phyloP scores from a whole-genome alignment of 1,140 invertebrate genomes.

The Leptinotarsa defecta region DNA sequence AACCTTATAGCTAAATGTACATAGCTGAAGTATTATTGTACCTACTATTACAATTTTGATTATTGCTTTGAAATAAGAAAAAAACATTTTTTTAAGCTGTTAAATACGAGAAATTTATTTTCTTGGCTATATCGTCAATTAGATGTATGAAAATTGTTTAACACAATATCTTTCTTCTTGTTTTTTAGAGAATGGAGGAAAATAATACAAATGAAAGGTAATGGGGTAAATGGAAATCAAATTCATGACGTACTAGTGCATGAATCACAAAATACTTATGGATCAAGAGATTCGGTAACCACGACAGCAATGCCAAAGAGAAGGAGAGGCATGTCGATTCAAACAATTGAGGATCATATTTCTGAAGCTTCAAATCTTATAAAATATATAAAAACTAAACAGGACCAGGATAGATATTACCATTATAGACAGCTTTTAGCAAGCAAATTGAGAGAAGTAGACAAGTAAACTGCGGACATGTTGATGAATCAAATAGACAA shows the following conservation, averaged over 20 bases:
- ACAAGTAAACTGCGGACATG: constrained; percentile 10
- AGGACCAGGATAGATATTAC: constrained; percentile 3
- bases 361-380: too few species aligned
- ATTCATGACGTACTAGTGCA: neutral
- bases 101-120: too few species aligned
- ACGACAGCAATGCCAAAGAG: neutral
- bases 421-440: constrained; percentile 20
- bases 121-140: too few species aligned
- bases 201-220: neutral
- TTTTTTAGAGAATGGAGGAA: neutral
- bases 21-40: too few species aligned
- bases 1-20: too few species aligned
- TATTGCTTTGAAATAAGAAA: too few species aligned
- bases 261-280: too few species aligned
- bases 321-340: neutral
- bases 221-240: neutral
- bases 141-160: too few species aligned
- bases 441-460: neutral
- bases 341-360: too few species aligned
- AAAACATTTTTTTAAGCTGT: too few species aligned
- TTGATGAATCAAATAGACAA: constrained; percentile 26
- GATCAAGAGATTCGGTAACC: neutral
- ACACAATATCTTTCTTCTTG: too few species aligned
- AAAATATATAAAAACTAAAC: neutral
- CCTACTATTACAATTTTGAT: too few species aligned